Percentiles rank a stretch among this genome's conserved stretches.
Evolutionary conservation across 2,888 invertebrate species (phyloP).

Genomic region (Eilema sororculum): DNA sequence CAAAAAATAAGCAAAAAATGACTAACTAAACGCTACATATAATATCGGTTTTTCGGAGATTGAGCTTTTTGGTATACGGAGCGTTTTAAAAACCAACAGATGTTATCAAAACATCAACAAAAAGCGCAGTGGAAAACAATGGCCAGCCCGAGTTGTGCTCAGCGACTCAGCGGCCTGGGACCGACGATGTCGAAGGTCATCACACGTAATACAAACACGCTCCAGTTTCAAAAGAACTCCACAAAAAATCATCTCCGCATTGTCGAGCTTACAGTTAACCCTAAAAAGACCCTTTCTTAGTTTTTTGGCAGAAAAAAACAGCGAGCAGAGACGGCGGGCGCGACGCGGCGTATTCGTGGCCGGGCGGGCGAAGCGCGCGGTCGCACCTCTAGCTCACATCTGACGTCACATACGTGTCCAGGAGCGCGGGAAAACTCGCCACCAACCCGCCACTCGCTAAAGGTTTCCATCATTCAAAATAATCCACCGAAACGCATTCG

Average conservation of each 20-base stretch:
- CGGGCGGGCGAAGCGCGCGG: slow-evolving; percentile 80
- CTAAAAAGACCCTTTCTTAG: slow-evolving; percentile 80
- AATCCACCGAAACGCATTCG: slow-evolving; percentile 57
- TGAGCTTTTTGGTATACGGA: slow-evolving; percentile 33
- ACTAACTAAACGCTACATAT: neutral
- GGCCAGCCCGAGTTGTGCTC: slow-evolving; percentile 18
- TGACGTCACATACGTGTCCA: slow-evolving; percentile 59
- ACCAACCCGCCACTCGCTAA: slow-evolving; percentile 50
- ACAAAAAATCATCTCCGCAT: slow-evolving; percentile 68
- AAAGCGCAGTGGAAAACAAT: slow-evolving; percentile 56
- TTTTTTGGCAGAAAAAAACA: slow-evolving; percentile 83
- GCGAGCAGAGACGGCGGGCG: slow-evolving; percentile 62
- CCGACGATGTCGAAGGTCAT: slow-evolving; percentile 62
- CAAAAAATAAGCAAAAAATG: slow-evolving; percentile 37
- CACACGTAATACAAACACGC: slow-evolving; percentile 55
- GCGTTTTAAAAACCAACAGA: slow-evolving; percentile 35
- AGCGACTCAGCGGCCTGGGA: slow-evolving; percentile 28
- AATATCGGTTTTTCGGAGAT: slow-evolving; percentile 21
- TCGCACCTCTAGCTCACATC: slow-evolving; percentile 68
- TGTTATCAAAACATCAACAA: slow-evolving; percentile 54
- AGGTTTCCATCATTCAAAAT: slow-evolving; percentile 56
- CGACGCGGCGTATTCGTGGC: slow-evolving; percentile 76
- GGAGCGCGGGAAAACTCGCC: slow-evolving; percentile 82
- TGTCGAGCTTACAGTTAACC: slow-evolving; percentile 78
- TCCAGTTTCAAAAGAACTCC: slow-evolving; percentile 56